These are phyloP conservation scores for Chorisops tibialis DNA, from an alignment of 2,888 invertebrate genomes.

Conservation along the genomic window DNA sequence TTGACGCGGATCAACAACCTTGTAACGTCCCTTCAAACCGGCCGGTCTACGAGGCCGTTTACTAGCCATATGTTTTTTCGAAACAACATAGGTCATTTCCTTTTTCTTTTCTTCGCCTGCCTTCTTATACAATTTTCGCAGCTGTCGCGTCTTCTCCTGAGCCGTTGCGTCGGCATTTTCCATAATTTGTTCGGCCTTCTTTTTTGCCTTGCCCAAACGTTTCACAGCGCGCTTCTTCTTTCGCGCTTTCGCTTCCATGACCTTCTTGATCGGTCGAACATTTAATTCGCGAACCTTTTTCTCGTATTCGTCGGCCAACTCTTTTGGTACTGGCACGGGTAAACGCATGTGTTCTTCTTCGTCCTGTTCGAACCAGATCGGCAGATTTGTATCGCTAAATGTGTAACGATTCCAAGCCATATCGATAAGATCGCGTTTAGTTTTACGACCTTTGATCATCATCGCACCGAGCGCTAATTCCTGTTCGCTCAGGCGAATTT, in stretches of 20 bases:
- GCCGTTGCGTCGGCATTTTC: constrained; percentile 88
- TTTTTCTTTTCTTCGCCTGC: constrained; percentile 80
- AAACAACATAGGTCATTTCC: constrained; percentile 89
- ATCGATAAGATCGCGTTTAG: constrained; percentile 85
- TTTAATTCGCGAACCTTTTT: constrained; percentile 82
- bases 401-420: constrained; percentile 90
- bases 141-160: constrained; percentile 86
- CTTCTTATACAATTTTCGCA: constrained; percentile 90
- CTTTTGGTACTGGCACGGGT: constrained; percentile 79
- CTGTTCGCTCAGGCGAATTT: constrained; percentile 74
- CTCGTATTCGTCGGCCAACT: constrained; percentile 80
- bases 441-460: constrained; percentile 86
- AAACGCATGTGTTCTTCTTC: constrained; percentile 87
- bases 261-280: constrained; percentile 94
- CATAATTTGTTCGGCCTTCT: constrained; percentile 91
- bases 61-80: constrained; percentile 79
- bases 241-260: constrained; percentile 95
- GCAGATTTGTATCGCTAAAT: constrained; percentile 86
- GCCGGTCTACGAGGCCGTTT: constrained; percentile 75
- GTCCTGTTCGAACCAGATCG: constrained; percentile 94
- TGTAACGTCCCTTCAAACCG: constrained; percentile 88
- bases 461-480: constrained; percentile 90
- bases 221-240: constrained; percentile 88
- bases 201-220: constrained; percentile 89
- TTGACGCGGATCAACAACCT: constrained; percentile 93